phyloP scores from a whole-genome alignment of 2,797 vertebrate species.

The Acanthurus leucopareius region DNA sequence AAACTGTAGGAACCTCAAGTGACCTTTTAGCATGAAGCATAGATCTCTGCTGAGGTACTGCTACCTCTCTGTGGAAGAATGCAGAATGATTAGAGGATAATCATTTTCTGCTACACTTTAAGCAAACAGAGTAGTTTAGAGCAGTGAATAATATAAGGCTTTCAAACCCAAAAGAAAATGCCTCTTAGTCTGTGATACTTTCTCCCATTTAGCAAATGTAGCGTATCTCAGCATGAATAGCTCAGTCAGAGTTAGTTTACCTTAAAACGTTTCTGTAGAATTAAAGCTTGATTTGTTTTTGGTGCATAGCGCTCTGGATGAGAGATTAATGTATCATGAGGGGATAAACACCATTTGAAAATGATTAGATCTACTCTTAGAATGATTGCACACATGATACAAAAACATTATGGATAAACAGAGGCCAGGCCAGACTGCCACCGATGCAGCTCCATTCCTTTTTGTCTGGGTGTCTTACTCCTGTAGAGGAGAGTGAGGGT shows the following conservation, averaged over 20 bases:
- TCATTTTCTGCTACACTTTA: constrained; percentile 48
- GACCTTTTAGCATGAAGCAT: constrained; percentile 28
- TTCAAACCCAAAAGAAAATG: constrained; percentile 41
- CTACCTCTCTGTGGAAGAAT: constrained; percentile 27
- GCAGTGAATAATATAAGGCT: constrained; percentile 56
- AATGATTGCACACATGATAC: constrained; percentile 37
- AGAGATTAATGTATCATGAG: constrained; percentile 25
- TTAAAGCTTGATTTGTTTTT: constrained; percentile 55
- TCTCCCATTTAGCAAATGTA: constrained; percentile 36
- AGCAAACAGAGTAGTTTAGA: constrained; percentile 60
- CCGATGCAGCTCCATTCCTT: not conserved
- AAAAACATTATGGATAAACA: constrained; percentile 19
- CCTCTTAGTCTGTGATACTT: constrained; percentile 38
- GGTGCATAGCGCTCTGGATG: constrained; percentile 26
- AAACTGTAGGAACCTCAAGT: constrained; percentile 33
- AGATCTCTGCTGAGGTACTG: constrained; percentile 14
- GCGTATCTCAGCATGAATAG: constrained; percentile 58
- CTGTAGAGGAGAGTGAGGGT: not conserved
- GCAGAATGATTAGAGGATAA: constrained; percentile 45
- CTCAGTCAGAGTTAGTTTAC: constrained; percentile 59
- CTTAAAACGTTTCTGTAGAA: constrained; percentile 58
- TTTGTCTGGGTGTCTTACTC: not conserved
- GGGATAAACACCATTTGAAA: constrained; percentile 54
- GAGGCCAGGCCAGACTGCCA: constrained; percentile 3
- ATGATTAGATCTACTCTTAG: constrained; percentile 48